Percentiles rank a stretch among this genome's conserved stretches.
phyloP scores from a whole-genome alignment of 1,140 invertebrate genomes.

The Sarcophaga bullata region DNA sequence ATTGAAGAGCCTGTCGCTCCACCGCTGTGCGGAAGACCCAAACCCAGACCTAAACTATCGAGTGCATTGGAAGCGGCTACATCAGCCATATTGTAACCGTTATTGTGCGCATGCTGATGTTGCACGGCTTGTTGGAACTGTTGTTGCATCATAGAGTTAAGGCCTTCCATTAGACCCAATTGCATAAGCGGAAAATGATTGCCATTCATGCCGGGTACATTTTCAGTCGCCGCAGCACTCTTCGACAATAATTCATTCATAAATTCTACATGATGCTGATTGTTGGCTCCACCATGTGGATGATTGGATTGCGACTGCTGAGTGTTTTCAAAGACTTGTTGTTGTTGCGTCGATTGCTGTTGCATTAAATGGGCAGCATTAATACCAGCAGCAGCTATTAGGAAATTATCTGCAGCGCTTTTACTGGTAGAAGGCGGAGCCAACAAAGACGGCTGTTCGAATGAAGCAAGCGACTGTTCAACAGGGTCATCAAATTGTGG shows the following conservation, averaged over 20 bases:
- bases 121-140: constrained; percentile 48
- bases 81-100: constrained; percentile 58
- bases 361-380: constrained; percentile 54
- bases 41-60: constrained; percentile 42
- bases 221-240: constrained; percentile 48
- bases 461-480: constrained; percentile 73
- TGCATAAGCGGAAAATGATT: constrained; percentile 60
- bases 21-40: constrained; percentile 47
- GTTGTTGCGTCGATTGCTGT: constrained; percentile 45
- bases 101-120: constrained; percentile 55
- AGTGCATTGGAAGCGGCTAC: constrained; percentile 45
- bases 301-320: constrained; percentile 47
- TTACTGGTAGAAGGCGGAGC: constrained; percentile 53
- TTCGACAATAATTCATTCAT: constrained; percentile 60
- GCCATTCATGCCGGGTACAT: constrained; percentile 59
- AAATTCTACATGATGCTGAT: constrained; percentile 62
- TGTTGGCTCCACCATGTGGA: constrained; percentile 48
- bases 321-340: constrained; percentile 35
- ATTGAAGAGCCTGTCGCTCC: constrained; percentile 44
- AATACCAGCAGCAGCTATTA: constrained; percentile 49
- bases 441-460: constrained; percentile 69
- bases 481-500: constrained; percentile 71
- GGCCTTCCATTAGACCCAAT: constrained; percentile 51
- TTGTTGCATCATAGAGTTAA: constrained; percentile 47
- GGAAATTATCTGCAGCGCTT: constrained; percentile 55